phyloP scores from a whole-genome alignment of 2,888 invertebrate species.

The Spodoptera picta region DNA sequence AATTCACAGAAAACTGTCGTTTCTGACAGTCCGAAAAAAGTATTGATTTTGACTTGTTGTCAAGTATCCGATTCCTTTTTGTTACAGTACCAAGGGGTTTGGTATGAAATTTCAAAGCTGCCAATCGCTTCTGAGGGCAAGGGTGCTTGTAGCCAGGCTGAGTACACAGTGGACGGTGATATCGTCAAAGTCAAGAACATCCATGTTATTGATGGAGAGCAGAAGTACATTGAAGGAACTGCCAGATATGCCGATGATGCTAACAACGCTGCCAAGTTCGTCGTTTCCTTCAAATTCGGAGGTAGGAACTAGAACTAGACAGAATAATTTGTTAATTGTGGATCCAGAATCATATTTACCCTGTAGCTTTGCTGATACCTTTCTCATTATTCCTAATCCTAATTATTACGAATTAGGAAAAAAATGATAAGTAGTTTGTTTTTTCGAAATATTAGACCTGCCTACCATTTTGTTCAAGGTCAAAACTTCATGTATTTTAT shows the following conservation, averaged over 20 bases:
- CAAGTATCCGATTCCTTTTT: too few relatives aligned
- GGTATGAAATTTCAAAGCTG: slow-evolving; percentile 91
- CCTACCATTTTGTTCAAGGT: too few relatives aligned
- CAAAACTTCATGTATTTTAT: neutral
- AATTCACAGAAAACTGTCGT: too few relatives aligned
- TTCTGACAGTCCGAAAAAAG: too few relatives aligned
- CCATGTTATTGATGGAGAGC: slow-evolving; percentile 73
- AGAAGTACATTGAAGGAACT: slow-evolving; percentile 74
- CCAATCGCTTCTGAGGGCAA: slow-evolving; percentile 89
- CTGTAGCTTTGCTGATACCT: too few relatives aligned
- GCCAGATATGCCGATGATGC: slow-evolving; percentile 76
- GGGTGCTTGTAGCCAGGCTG: slow-evolving; percentile 89
- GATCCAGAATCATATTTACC: neutral
- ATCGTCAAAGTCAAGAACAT: slow-evolving; percentile 75
- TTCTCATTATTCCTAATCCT: too few relatives aligned
- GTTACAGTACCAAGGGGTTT: slow-evolving; percentile 89
- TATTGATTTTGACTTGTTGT: too few relatives aligned
- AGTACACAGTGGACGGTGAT: slow-evolving; percentile 86
- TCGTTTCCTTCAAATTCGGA: slow-evolving; percentile 75
- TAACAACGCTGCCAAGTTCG: slow-evolving; percentile 81
- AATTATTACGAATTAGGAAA: too few relatives aligned
- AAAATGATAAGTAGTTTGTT: too few relatives aligned
- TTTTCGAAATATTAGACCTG: too few relatives aligned
- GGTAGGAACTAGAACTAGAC: slow-evolving; percentile 59
- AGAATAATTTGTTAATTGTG: neutral